A percentile compares a stretch with the other conserved stretches of the same genome.
These are phyloP conservation scores for Rhopalosiphum maidis DNA, from an alignment of 1,140 invertebrate genomes.

Conservation along the genomic window DNA sequence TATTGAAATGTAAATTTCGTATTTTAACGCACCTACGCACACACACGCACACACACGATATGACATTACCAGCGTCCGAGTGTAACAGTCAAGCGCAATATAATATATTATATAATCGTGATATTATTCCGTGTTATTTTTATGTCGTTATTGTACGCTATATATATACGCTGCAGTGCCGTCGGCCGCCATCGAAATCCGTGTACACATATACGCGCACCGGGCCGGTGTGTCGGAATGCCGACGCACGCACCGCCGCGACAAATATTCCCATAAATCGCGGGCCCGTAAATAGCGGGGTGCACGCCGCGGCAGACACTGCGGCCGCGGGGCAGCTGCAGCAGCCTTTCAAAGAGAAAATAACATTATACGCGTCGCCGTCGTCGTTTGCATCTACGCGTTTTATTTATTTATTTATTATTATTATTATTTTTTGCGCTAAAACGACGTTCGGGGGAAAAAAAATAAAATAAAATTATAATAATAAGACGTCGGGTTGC, in stretches of 20 bases:
- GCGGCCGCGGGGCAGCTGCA: background rate
- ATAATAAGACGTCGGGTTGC: too few species aligned
- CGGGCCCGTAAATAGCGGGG: background rate
- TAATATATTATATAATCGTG: background rate
- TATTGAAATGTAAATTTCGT: background rate
- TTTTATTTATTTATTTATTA: background rate
- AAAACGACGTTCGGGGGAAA: background rate
- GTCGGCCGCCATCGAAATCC: background rate
- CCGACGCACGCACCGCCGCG: background rate
- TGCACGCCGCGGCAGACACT: background rate
- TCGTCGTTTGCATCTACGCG: background rate
- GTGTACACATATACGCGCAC: background rate
- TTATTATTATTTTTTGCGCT: background rate
- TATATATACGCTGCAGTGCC: too few species aligned
- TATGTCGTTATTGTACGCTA: background rate
- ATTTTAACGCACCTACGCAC: background rate
- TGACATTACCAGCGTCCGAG: background rate
- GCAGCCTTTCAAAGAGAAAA: background rate
- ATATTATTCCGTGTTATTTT: background rate
- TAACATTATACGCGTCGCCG: background rate
- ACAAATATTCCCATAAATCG: constrained; percentile 29
- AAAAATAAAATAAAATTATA: background rate
- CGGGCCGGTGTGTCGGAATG: constrained; percentile 16
- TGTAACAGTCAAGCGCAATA: background rate
- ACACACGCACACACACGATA: background rate